Evolutionary conservation across 1,140 invertebrate genomes (phyloP).

Genomic region (Zaprionus gabonicus): DNA sequence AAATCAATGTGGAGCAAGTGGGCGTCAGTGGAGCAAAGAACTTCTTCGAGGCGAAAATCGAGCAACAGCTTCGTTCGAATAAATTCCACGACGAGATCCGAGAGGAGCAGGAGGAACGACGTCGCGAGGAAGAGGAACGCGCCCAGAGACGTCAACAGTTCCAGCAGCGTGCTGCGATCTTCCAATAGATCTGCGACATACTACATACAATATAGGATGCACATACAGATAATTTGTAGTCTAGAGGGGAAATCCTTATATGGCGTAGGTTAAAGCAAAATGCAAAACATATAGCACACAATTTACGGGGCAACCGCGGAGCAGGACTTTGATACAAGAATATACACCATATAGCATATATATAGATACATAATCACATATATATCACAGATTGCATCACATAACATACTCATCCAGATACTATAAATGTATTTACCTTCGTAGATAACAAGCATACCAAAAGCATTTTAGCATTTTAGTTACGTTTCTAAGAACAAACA

Average conservation of each 20-base stretch:
- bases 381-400: slow-evolving; percentile 24
- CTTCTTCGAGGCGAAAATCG: slow-evolving; percentile 97
- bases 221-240: slow-evolving; percentile 52
- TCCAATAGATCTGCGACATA: slow-evolving; percentile 85
- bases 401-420: slow-evolving; percentile 49
- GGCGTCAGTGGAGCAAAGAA: slow-evolving; percentile 95
- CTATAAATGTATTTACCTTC: slow-evolving; percentile 37
- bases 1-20: slow-evolving; percentile 94
- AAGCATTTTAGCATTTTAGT: slow-evolving; percentile 58
- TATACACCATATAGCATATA: slow-evolving; percentile 43
- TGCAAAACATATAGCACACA: slow-evolving; percentile 36
- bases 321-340: slow-evolving; percentile 59
- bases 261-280: slow-evolving; percentile 75
- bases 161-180: slow-evolving; percentile 92
- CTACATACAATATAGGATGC: not conserved
- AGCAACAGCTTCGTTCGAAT: slow-evolving; percentile 90
- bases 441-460: slow-evolving; percentile 72
- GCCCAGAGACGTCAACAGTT: slow-evolving; percentile 91
- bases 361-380: slow-evolving; percentile 42
- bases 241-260: slow-evolving; percentile 61
- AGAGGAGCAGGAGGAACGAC: slow-evolving; percentile 93
- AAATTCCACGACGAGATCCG: slow-evolving; percentile 95
- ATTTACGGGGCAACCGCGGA: slow-evolving; percentile 14
- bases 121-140: slow-evolving; percentile 91
- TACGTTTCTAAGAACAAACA: slow-evolving; percentile 49